Evolutionary conservation across 2,797 vertebrate species (phyloP).

Genomic region (Danio choprae): DNA sequence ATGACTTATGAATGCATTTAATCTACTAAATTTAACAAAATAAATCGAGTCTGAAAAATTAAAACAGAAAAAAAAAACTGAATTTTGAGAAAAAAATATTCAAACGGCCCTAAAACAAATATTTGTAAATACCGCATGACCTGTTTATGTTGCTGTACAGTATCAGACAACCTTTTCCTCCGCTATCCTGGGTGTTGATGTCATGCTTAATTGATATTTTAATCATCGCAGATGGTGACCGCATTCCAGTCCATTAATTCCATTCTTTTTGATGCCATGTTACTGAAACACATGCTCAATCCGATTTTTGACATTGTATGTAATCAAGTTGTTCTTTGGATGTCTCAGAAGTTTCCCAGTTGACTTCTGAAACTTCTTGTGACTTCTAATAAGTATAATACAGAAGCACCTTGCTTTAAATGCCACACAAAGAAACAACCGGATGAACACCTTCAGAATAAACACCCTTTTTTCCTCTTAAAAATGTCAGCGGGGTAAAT

Average conservation of each 20-base stretch:
- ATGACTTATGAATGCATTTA: too few species aligned
- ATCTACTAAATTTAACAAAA: too few species aligned
- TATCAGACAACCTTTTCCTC: slow-evolving; percentile 1
- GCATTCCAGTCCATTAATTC: slow-evolving; percentile 31
- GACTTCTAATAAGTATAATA: not conserved
- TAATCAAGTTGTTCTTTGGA: slow-evolving; percentile 12
- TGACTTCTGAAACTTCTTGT: not conserved
- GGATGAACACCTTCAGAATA: not conserved
- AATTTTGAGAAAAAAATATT: too few species aligned
- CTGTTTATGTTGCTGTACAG: not conserved
- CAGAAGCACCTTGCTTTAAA: not conserved
- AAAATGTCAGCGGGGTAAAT: not conserved
- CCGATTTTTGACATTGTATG: slow-evolving; percentile 36
- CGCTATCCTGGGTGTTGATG: slow-evolving; percentile 25
- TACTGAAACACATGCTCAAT: slow-evolving; percentile 35
- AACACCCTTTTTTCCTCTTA: not conserved
- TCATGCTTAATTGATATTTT: slow-evolving; percentile 41
- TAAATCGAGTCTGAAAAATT: too few species aligned
- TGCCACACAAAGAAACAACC: not conserved
- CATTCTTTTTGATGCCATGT: slow-evolving; percentile 4
- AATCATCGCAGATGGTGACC: slow-evolving; percentile 45
- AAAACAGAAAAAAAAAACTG: too few species aligned
- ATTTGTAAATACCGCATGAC: not conserved
- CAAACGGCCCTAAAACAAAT: not conserved
- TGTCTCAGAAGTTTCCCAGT: slow-evolving; percentile 1